Conservation (phyloP, 2,113 vertebrate species). For the Colaptes auratus region DNA sequence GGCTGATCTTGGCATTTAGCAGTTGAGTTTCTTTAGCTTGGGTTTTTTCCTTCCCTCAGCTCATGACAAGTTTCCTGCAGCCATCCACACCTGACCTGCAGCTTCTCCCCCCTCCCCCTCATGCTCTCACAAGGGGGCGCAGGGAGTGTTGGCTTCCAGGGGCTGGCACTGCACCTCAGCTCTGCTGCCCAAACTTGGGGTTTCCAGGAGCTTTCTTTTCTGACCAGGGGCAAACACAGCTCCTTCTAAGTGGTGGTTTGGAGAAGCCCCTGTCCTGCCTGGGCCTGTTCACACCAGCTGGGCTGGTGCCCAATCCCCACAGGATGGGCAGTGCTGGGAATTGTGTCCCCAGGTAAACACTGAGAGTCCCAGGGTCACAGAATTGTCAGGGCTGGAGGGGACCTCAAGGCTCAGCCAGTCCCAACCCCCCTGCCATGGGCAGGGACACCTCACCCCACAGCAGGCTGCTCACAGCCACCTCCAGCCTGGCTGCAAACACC, state of each 20-base stretch:
- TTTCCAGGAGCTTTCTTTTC: background rate
- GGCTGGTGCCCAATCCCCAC: too few species aligned
- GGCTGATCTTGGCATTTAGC: background rate
- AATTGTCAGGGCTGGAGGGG: too few species aligned
- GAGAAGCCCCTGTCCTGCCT: background rate
- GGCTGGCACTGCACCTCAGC: background rate
- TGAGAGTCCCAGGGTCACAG: too few species aligned
- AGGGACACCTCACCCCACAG: too few species aligned
- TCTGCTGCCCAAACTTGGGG: background rate
- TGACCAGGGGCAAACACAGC: background rate
- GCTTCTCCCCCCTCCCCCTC: background rate
- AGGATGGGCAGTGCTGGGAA: too few species aligned
- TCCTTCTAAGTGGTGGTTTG: background rate
- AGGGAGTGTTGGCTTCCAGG: background rate
- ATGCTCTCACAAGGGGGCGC: background rate
- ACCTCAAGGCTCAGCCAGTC: too few species aligned
- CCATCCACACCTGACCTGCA: background rate
- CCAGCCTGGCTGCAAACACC: too few species aligned
- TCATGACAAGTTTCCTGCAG: background rate
- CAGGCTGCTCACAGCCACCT: too few species aligned
- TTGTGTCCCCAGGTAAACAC: background rate
- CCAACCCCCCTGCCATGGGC: too few species aligned
- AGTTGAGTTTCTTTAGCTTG: background rate
- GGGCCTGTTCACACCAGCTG: background rate
- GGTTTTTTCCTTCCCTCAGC: background rate